A percentile compares a stretch with the other conserved stretches of the same genome.
Conservation (phyloP, 2,113 vertebrate species). For the Pseudopodoces humilis region DNA sequence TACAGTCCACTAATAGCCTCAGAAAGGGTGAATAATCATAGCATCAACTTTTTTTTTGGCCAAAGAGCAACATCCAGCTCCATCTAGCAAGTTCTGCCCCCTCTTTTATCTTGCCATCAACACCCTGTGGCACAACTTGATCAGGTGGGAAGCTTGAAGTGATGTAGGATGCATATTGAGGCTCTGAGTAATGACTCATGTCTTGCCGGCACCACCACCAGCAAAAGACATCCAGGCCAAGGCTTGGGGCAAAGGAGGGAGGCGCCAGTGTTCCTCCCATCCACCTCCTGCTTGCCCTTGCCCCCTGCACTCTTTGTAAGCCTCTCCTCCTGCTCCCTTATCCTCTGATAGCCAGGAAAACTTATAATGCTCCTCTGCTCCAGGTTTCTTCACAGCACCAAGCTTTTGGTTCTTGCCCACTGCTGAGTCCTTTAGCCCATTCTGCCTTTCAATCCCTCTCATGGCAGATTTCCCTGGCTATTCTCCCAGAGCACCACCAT, state of each 20-base stretch:
- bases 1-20: not conserved
- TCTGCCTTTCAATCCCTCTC: not conserved
- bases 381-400: not conserved
- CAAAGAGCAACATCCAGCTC: not conserved
- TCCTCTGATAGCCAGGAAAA: not conserved
- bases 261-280: not conserved
- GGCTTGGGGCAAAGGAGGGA: not conserved
- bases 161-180: not conserved
- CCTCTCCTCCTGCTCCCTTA: accelerated
- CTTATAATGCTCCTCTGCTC: not conserved
- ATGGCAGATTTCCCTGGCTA: not conserved
- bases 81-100: not conserved
- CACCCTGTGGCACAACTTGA: not conserved
- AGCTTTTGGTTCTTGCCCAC: not conserved
- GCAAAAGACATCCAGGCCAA: not conserved
- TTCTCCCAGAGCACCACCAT: not conserved
- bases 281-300: not conserved
- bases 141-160: not conserved
- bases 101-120: not conserved
- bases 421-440: not conserved
- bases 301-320: accelerated
- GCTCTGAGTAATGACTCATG: not conserved
- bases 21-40: conserved; percentile 33
- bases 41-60: not conserved
- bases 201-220: not conserved